phyloP scores from a whole-genome alignment of 2,113 vertebrate genomes.

The Trogon surrucura region DNA sequence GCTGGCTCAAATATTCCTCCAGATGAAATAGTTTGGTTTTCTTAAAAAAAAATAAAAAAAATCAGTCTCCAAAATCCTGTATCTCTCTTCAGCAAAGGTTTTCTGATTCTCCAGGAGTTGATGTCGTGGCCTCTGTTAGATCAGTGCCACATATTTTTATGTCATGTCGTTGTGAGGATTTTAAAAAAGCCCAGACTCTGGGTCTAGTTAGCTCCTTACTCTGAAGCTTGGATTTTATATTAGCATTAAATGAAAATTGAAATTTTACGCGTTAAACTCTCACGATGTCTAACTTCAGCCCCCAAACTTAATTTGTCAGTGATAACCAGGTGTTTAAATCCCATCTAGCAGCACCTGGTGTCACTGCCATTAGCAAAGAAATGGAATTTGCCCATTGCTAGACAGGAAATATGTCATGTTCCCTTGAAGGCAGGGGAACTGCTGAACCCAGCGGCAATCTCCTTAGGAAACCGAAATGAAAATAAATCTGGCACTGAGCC shows the following conservation, averaged over 20 bases:
- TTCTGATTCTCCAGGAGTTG: background rate
- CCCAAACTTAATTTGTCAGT: background rate
- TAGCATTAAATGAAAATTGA: background rate
- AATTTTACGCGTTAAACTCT: background rate
- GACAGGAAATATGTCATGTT: background rate
- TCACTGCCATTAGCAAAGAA: background rate
- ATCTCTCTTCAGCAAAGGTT: background rate
- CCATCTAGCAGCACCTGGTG: background rate
- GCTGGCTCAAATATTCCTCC: background rate
- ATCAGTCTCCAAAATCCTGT: background rate
- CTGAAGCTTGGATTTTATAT: background rate
- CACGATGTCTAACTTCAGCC: background rate
- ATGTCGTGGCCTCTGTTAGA: background rate
- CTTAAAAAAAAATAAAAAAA: background rate
- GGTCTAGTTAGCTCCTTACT: background rate
- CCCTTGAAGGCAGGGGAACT: background rate
- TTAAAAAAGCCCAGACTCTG: background rate
- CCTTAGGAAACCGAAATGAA: background rate
- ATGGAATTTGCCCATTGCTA: background rate
- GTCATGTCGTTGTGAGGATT: background rate
- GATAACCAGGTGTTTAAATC: background rate
- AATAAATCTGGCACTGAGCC: background rate
- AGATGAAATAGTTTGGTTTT: background rate
- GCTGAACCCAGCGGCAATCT: background rate
- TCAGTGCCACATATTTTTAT: background rate